Conservation (phyloP, 2,113 vertebrate genomes). For the Megaptera novaeangliae region DNA sequence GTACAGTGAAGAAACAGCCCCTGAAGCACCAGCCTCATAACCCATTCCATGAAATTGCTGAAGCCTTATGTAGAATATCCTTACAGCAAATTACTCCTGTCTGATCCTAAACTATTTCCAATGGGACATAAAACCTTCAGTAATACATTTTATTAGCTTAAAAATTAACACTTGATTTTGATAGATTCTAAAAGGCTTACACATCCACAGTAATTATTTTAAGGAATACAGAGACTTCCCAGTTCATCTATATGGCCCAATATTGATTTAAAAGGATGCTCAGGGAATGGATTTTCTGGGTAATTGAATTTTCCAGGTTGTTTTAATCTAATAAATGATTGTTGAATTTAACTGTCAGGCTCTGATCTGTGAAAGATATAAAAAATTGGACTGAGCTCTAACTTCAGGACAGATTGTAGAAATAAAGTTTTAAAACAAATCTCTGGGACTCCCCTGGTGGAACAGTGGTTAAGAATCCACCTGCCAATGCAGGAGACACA, state of each 20-base stretch:
- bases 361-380: not conserved
- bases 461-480: too few relatives aligned
- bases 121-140: slow-evolving; percentile 31
- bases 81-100: slow-evolving; percentile 13
- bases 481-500: too few relatives aligned
- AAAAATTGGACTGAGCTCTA: not conserved
- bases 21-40: not conserved
- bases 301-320: slow-evolving; percentile 15
- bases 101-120: slow-evolving; percentile 51
- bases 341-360: not conserved
- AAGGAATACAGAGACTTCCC: not conserved
- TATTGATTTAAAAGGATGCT: slow-evolving; percentile 38
- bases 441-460: not conserved
- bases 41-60: slow-evolving; percentile 21
- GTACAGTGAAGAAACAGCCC: not conserved
- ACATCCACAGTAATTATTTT: not conserved
- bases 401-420: not conserved
- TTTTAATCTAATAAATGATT: slow-evolving; percentile 31
- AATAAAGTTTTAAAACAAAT: not conserved
- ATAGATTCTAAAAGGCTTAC: slow-evolving; percentile 26
- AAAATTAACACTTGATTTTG: slow-evolving; percentile 60
- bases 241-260: slow-evolving; percentile 16
- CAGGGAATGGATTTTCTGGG: not conserved
- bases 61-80: slow-evolving; percentile 43
- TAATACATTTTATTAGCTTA: slow-evolving; percentile 25